Evolutionary conservation across 2,113 vertebrate species (phyloP), one percentile per base, ranked within the genome.

Genomic region (Podilymbus podiceps): DNA sequence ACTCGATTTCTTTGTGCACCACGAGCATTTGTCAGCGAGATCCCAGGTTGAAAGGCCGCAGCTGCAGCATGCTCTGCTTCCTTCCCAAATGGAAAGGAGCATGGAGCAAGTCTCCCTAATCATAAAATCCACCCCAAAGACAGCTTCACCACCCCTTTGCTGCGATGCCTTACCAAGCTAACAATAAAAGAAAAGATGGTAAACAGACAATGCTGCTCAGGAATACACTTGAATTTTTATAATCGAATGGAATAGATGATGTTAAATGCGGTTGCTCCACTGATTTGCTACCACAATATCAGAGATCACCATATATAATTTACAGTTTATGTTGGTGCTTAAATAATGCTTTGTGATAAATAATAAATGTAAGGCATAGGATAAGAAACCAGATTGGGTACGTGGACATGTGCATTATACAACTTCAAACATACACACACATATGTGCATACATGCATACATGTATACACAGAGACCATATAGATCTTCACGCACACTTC

Each of bases 361-460:
- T n/a, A 81, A 79, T 20, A 79, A 76, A 72, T 56, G 52, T 55
- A 42, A 90, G 33, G 67, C n/a, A 60, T 3, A 46, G 24, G 35
- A 33, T 42, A 89, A 89, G 73, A 64, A 89, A 79, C 49, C 60
- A 5, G 2, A 50, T 0, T 52, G 40, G 49, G 46, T 71, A 63
- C 44, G 16, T 9, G 22, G 18, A 33, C 24, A 20, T 7, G 16
- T 12, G 40, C 52, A 62, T 38, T 50, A 7, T 0, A 19, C 6
- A 56, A 11, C 49, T 88, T 47, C 46, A 74, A 62, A 69, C 23
- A 35, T 2, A 55, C 12, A 53, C 15, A 38, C 19, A 44, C 1
- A 8, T 0, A 20, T 1, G 1, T 12, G 7, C 25, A 31, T 10
- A 25, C 46, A 31, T 10, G 23, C 46, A 42, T 42, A 42, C 5